A percentile compares a stretch with the other conserved stretches of the same genome.
These are phyloP conservation scores for Rafetus swinhoei DNA, from an alignment of 2,113 vertebrate species.

Conservation along the genomic window DNA sequence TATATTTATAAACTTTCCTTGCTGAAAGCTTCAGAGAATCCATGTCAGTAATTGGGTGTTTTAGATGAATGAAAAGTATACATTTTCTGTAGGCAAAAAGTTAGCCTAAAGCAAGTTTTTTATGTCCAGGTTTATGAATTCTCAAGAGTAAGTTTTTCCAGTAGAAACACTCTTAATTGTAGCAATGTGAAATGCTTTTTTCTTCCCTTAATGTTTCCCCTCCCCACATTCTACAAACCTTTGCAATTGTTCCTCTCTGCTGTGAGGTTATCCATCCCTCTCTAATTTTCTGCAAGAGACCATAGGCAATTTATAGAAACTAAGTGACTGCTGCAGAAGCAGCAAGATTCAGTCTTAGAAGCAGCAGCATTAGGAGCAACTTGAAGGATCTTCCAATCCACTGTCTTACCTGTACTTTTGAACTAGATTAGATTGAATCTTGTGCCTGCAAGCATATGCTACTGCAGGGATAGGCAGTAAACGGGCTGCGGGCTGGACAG, in stretches of 20 bases:
- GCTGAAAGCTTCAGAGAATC: not conserved
- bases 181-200: not conserved
- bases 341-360: slow-evolving; percentile 7
- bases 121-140: not conserved
- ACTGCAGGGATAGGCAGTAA: not conserved
- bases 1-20: not conserved
- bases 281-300: not conserved
- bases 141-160: not conserved
- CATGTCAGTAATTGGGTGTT: not conserved
- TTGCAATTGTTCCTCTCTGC: not conserved
- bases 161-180: not conserved
- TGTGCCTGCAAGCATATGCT: not conserved
- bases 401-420: not conserved
- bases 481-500: too few species aligned
- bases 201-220: not conserved
- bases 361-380: not conserved
- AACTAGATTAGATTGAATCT: not conserved
- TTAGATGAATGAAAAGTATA: not conserved
- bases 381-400: not conserved
- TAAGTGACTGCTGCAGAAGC: not conserved
- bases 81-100: not conserved
- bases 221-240: slow-evolving; percentile 25
- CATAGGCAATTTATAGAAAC: not conserved
- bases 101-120: not conserved
- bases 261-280: not conserved